These are phyloP conservation scores for Xenus cinereus DNA, from an alignment of 2,113 vertebrate species.

Conservation along the genomic window DNA sequence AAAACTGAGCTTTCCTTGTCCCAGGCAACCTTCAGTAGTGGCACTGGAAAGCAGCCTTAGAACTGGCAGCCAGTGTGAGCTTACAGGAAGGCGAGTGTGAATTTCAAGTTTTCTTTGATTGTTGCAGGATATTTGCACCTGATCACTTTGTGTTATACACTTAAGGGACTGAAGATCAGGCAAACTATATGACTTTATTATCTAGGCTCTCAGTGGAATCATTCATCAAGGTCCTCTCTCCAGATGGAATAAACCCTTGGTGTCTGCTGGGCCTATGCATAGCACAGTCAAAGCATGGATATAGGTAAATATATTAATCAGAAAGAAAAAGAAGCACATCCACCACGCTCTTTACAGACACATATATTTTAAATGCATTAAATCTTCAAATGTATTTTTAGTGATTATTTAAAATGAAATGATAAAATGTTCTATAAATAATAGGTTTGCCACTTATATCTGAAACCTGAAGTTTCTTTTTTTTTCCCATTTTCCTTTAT, in stretches of 20 bases:
- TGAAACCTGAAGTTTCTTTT: background rate
- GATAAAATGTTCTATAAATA: background rate
- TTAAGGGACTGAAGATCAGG: background rate
- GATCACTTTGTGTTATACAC: background rate
- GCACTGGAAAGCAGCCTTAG: background rate
- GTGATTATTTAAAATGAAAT: background rate
- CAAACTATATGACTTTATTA: background rate
- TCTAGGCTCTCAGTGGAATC: background rate
- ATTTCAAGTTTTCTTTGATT: background rate
- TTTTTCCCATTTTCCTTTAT: background rate
- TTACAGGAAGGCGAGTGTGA: background rate
- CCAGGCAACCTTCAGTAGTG: background rate
- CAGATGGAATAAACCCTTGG: background rate
- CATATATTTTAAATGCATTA: background rate
- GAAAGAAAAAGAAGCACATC: background rate
- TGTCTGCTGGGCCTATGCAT: background rate
- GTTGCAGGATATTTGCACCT: background rate
- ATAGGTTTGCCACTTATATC: background rate
- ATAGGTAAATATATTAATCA: background rate
- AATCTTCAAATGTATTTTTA: background rate
- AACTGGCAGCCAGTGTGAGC: no score
- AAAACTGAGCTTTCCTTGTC: background rate
- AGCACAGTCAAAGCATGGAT: background rate
- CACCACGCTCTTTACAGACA: background rate
- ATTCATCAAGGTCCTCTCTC: background rate